Evolutionary conservation across 2,888 invertebrate species (phyloP), one percentile per base, ranked within the genome.

Genomic region (Lordiphosa fenestrarum): DNA sequence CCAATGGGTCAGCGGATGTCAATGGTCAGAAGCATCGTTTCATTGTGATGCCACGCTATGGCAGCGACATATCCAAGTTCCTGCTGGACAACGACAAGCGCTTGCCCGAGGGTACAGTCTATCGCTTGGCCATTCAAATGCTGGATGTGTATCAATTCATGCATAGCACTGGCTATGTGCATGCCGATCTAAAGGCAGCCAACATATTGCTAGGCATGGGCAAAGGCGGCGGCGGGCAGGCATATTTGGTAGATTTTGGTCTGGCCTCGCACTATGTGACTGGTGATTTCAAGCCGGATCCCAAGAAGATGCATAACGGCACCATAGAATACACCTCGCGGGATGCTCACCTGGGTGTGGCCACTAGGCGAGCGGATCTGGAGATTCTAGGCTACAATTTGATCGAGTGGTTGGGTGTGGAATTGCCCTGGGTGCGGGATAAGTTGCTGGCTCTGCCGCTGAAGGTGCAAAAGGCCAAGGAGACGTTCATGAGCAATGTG

Each of bases 251-350:
- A 0, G 99, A 99, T 91, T 99, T 95, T 90, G 99, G 99, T 0
- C 90, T 99, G 37, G 98, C 97, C 0, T 92, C 93, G 10, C 93
- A 93, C 70, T 94, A 93, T 72, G 92, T 92, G 2, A 94, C 93
- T 0, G 95, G 94, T 78, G 94, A 94, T 56, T 97, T 95, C 87
- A 96, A 95, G 87, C 94, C 95, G 0, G 96, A 98, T 90, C 95
- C 96, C 0, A 95, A 95, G 77, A 95, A 94, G 87, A 97, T 97
- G 64, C 98, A 99, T 87, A 96, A 99, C 89, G 99, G 99, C 0
- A 99, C 99, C 0, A 95, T 98, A 62, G 98, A 99, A 86, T 99
- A 97, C 87, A 96, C 98, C 0, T 98, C 98, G 72, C 91, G 96
- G 61, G 99, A 99, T 91, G 98, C 98, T 3, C 99, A 99, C 90